Evolutionary conservation across 2,888 invertebrate genomes (phyloP).

Genomic region (Hydraecia micacea): DNA sequence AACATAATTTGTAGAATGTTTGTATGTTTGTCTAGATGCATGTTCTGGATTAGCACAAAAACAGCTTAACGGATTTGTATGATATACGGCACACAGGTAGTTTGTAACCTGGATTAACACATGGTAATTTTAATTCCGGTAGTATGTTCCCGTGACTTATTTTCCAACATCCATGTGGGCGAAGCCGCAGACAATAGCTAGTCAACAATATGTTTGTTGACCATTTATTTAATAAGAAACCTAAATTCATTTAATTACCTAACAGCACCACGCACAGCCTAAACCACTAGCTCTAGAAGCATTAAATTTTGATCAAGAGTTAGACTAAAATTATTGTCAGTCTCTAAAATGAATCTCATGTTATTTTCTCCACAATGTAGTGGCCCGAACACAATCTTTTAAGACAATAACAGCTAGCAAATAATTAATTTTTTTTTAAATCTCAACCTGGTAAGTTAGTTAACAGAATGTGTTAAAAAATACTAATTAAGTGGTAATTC

Average conservation of each 20-base stretch:
- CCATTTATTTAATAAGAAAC: no score
- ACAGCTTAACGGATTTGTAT: neutral
- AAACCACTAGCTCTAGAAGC: no score
- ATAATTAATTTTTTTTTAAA: neutral
- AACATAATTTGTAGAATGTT: neutral
- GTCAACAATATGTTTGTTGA: neutral
- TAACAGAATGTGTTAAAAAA: constrained; percentile 15
- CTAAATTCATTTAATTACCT: neutral
- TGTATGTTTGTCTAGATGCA: neutral
- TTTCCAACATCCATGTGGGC: neutral
- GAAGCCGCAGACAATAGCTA: neutral
- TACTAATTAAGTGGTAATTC: constrained; percentile 28
- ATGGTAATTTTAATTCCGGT: neutral
- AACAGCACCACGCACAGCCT: no score
- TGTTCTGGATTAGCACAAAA: neutral
- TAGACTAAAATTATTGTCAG: neutral
- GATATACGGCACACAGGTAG: neutral
- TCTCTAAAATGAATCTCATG: neutral
- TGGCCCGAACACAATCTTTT: neutral
- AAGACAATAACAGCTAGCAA: neutral
- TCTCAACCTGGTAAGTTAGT: neutral
- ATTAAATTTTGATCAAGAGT: neutral
- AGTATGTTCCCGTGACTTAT: neutral
- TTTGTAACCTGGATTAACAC: neutral
- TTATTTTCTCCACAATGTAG: neutral